Percentiles rank a stretch among this genome's conserved stretches.
Evolutionary conservation across 2,797 vertebrate genomes (phyloP).

Genomic region (Sebastes trivittatus): DNA sequence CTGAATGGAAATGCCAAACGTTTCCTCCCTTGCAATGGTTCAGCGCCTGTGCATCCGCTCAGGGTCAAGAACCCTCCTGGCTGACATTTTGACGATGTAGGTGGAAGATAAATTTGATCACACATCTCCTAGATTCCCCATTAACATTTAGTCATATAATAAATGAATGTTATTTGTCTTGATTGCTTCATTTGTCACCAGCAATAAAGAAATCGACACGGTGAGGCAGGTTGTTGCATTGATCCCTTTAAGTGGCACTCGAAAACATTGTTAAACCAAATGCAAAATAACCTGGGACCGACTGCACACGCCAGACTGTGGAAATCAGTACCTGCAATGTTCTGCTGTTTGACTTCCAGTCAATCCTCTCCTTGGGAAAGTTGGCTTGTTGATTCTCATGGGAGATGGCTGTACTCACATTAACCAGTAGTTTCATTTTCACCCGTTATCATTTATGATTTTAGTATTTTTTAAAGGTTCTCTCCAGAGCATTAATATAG

Average conservation of each 20-base stretch:
- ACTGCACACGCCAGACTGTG: neutral
- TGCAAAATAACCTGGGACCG: constrained; percentile 4
- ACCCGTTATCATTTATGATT: neutral
- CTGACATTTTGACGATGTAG: constrained; percentile 48
- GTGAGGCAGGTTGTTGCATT: neutral
- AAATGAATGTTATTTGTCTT: neutral
- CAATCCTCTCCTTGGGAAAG: neutral
- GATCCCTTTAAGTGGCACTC: neutral
- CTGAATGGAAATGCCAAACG: constrained; percentile 30
- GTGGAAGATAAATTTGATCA: neutral
- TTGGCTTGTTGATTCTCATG: neutral
- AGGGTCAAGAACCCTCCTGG: constrained; percentile 23
- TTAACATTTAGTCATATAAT: constrained; percentile 1
- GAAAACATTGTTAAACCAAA: constrained; percentile 23
- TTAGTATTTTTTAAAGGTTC: neutral
- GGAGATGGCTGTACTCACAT: neutral
- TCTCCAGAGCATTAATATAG: no score
- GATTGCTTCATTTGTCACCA: constrained; percentile 10
- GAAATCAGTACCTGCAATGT: neutral
- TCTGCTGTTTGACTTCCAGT: neutral
- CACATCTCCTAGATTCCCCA: constrained; percentile 1
- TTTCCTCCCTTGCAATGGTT: constrained; percentile 2
- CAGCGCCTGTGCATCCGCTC: constrained; percentile 5
- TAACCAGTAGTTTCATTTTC: neutral
- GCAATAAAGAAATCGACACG: neutral